These are phyloP conservation scores for Lemur catta DNA, from an alignment of 2,797 vertebrate species.

Conservation along the genomic window DNA sequence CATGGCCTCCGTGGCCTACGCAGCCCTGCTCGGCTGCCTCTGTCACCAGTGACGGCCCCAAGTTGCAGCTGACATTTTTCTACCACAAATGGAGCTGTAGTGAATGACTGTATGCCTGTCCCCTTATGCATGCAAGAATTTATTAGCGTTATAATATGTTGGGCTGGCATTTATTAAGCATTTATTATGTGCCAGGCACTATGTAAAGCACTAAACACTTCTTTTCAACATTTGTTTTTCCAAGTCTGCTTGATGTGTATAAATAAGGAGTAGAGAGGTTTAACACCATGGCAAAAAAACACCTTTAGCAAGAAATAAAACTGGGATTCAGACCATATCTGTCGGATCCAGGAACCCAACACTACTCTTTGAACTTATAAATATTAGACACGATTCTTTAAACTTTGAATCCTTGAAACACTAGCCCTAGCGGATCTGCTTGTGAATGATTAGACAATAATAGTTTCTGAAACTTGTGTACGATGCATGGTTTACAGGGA, in stretches of 20 bases:
- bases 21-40: rapidly evolving
- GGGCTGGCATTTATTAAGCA: background rate
- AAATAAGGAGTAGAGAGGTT: background rate
- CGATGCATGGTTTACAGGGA: background rate
- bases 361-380: background rate
- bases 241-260: background rate
- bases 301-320: background rate
- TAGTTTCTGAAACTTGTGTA: background rate
- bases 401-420: background rate
- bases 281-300: background rate
- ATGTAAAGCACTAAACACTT: rapidly evolving
- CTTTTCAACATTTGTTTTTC: background rate
- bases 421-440: background rate
- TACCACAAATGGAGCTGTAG: rapidly evolving
- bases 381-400: background rate
- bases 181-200: too few species aligned
- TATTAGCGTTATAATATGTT: background rate
- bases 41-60: background rate
- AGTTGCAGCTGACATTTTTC: background rate
- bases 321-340: background rate
- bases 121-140: background rate
- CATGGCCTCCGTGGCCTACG: rapidly evolving
- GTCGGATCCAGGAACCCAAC: background rate
- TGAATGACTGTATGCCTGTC: background rate
- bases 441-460: background rate